Conservation (phyloP, 2,888 invertebrate species). For the Scelioninae gen. 1 region DNA sequence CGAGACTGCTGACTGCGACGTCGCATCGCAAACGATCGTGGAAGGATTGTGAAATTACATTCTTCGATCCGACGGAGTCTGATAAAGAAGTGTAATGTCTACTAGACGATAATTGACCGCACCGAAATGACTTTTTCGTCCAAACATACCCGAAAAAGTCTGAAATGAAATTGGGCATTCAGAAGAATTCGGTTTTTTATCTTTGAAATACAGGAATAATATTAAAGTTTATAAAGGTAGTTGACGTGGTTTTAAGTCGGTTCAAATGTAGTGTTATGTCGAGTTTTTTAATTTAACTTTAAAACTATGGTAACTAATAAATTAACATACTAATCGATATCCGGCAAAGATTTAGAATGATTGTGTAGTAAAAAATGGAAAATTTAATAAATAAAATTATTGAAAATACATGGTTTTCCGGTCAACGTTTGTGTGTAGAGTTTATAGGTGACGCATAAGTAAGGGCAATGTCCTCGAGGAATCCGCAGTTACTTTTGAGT, state of each 20-base stretch:
- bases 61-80: slow-evolving; percentile 14
- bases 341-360: no score
- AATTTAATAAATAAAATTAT: no score
- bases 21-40: slow-evolving; percentile 21
- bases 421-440: no score
- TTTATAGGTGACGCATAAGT: no score
- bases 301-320: no score
- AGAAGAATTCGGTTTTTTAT: background rate
- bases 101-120: slow-evolving; percentile 18
- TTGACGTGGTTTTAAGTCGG: background rate
- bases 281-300: no score
- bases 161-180: background rate
- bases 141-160: background rate
- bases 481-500: no score
- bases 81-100: slow-evolving; percentile 18
- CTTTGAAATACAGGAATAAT: background rate
- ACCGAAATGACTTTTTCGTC: slow-evolving; percentile 4
- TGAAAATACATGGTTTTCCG: no score
- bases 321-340: no score
- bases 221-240: background rate
- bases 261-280: background rate
- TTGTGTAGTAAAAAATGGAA: no score
- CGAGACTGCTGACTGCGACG: slow-evolving; percentile 17
- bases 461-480: no score
- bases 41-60: slow-evolving; percentile 7